These are phyloP conservation scores for Melanargia galathea DNA, from an alignment of 2,888 invertebrate species.

Conservation along the genomic window DNA sequence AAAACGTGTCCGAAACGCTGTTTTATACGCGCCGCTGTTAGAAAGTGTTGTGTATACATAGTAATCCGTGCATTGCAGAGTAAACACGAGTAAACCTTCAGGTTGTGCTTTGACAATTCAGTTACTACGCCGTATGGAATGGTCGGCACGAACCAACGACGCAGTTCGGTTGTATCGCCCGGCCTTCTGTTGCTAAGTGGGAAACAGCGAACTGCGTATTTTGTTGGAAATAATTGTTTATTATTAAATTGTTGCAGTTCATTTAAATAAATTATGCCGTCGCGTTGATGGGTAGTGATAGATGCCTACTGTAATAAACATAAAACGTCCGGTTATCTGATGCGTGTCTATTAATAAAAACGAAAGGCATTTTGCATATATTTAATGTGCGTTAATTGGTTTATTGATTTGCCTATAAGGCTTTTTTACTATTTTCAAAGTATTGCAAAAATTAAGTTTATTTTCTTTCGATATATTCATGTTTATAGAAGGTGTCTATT, in stretches of 20 bases:
- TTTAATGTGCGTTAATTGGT: background rate
- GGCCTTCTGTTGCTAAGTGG: slow-evolving; percentile 75
- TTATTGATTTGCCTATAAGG: background rate
- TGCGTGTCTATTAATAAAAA: slow-evolving; percentile 12
- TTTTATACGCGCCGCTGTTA: slow-evolving; percentile 24
- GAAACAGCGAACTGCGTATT: slow-evolving; percentile 67
- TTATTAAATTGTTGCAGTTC: slow-evolving; percentile 47
- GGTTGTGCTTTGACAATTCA: slow-evolving; percentile 58
- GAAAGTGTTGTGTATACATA: slow-evolving; percentile 27
- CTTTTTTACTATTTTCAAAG: too few relatives aligned
- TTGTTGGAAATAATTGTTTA: slow-evolving; percentile 45
- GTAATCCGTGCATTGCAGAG: slow-evolving; percentile 36
- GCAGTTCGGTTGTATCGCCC: slow-evolving; percentile 65
- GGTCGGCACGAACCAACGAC: slow-evolving; percentile 60
- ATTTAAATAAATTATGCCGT: slow-evolving; percentile 19
- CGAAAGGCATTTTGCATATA: background rate
- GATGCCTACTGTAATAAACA: background rate
- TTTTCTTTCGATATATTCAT: too few relatives aligned
- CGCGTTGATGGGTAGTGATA: background rate
- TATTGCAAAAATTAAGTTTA: too few relatives aligned
- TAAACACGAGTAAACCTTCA: slow-evolving; percentile 47
- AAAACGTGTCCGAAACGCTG: slow-evolving; percentile 47
- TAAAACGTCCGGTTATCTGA: slow-evolving; percentile 1
- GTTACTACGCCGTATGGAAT: slow-evolving; percentile 71
- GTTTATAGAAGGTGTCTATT: too few relatives aligned